Percentiles rank a stretch among this genome's conserved stretches.
phyloP scores from a whole-genome alignment of 1,140 invertebrate genomes.

The Micrasema minimum region DNA sequence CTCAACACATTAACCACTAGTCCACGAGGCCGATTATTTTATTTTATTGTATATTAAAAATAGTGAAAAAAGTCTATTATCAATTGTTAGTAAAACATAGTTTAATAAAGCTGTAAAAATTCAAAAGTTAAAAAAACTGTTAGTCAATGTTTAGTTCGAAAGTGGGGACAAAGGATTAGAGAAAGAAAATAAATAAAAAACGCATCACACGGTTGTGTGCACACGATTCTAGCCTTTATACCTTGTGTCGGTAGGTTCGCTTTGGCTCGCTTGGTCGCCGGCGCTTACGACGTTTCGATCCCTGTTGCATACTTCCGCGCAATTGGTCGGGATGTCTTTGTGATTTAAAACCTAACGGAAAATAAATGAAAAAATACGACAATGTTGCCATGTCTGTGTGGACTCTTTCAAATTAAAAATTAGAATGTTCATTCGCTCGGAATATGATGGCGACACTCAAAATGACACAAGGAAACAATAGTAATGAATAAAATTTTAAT shows the following conservation, averaged over 20 bases:
- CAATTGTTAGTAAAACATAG: conserved; percentile 14
- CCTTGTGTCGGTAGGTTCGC: conserved; percentile 48
- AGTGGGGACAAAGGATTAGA: neutral
- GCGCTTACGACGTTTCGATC: conserved; percentile 45
- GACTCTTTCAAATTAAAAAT: neutral
- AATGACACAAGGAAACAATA: no score
- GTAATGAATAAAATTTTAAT: no score
- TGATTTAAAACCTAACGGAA: conserved; percentile 52
- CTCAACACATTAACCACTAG: no score
- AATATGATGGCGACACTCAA: no score
- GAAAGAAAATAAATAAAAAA: conserved; percentile 17
- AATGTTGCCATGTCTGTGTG: conserved; percentile 35
- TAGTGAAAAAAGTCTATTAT: no score
- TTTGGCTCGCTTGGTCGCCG: conserved; percentile 41
- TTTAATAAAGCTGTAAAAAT: conserved; percentile 11
- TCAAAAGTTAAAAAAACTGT: no score
- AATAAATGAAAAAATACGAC: conserved; percentile 39
- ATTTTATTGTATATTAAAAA: no score
- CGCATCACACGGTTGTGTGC: conserved; percentile 37
- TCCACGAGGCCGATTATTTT: no score
- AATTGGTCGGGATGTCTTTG: conserved; percentile 52
- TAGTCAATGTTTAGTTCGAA: no score
- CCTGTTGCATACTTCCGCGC: conserved; percentile 50
- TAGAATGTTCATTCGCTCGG: no score
- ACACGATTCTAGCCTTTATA: conserved; percentile 45